Percentiles rank a stretch among this genome's conserved stretches.
Evolutionary conservation across 2,888 invertebrate genomes (phyloP).

Genomic region (Ormyrus rosae): DNA sequence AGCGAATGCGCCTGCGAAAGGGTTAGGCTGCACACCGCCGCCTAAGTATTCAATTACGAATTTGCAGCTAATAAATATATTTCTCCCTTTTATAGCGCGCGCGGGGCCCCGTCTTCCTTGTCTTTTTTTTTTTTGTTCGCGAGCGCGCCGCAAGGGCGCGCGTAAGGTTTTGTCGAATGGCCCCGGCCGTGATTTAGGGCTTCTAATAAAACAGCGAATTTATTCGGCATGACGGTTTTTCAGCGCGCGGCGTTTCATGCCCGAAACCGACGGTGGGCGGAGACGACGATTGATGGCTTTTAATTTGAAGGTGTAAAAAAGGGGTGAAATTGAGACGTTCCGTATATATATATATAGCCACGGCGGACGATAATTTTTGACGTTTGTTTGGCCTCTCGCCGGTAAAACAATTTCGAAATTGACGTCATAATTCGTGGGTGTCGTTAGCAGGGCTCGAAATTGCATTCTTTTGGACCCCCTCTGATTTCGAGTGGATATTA

Average conservation of each 20-base stretch:
- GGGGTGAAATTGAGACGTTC: conserved; percentile 49
- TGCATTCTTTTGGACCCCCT: no score
- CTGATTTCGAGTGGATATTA: no score
- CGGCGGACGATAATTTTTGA: conserved; percentile 21
- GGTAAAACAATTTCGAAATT: conserved; percentile 19
- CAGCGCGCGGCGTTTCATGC: not conserved
- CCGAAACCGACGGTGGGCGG: not conserved
- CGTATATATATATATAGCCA: not conserved
- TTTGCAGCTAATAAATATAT: conserved; percentile 52
- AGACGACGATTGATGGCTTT: conserved; percentile 54
- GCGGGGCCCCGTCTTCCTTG: not conserved
- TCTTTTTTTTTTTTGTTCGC: conserved; percentile 13
- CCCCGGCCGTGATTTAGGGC: conserved; percentile 51
- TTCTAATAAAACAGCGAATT: conserved; percentile 56
- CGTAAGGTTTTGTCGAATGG: conserved; percentile 49
- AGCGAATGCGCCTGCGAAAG: not conserved
- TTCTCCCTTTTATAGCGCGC: conserved; percentile 18
- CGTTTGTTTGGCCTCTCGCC: not conserved
- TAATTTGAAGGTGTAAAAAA: conserved; percentile 52
- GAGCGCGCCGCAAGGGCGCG: not conserved
- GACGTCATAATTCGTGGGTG: conserved; percentile 13
- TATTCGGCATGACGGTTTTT: conserved; percentile 38
- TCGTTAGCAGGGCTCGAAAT: no score
- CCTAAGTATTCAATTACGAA: conserved; percentile 54
- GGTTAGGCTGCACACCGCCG: not conserved